Evolutionary conservation across 2,797 vertebrate species (phyloP), one percentile per base, ranked within the genome.

Genomic region (Pempheris klunzingeri): DNA sequence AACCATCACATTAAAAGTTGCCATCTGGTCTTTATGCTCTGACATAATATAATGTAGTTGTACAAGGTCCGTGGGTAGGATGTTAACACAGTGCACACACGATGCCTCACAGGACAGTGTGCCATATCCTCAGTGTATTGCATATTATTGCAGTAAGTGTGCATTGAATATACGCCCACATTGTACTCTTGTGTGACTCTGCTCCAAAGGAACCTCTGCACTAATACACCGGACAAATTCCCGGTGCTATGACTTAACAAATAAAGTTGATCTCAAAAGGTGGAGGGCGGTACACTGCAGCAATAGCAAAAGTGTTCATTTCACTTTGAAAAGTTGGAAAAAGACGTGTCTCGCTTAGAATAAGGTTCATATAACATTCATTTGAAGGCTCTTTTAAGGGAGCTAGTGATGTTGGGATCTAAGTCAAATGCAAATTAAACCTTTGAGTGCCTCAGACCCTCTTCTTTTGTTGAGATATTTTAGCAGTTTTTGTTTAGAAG

Each of bases 1-100:
- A 63, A 80, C 41, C 28, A 52, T 59, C 63, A 57, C 39, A 60
- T 74, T 75, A 60, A 83, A 71, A 41, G 17, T 36, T 47, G 22
- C 38, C 57, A 57, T 52, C 62, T 59, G 71, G 30, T 22, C 67
- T 72, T 53, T 41, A 55, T 15, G 62, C 24, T 52, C 47, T 55
- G 69, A 57, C n/a, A 34, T 49, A n/a, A 57, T 55, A 65, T 57
- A 17, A 61, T 68, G 12, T 14, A 30, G 2, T 11, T 30, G 10
- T 20, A 65, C 5, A 47, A 13, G 20, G 17, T 44, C 39, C 26
- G n/a, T 22, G 18, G 32, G 58, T 14, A 24, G 22, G 41, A 38
- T 39, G n/a, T 38, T 10, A 17, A 28, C 17, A 41, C 32, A 8
- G 47, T 39, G 15, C 22, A 28, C 4, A 26, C 15, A 28, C 36